These are phyloP conservation scores for Nothura maculosa DNA, from an alignment of 2,797 vertebrate genomes.

Conservation along the genomic window DNA sequence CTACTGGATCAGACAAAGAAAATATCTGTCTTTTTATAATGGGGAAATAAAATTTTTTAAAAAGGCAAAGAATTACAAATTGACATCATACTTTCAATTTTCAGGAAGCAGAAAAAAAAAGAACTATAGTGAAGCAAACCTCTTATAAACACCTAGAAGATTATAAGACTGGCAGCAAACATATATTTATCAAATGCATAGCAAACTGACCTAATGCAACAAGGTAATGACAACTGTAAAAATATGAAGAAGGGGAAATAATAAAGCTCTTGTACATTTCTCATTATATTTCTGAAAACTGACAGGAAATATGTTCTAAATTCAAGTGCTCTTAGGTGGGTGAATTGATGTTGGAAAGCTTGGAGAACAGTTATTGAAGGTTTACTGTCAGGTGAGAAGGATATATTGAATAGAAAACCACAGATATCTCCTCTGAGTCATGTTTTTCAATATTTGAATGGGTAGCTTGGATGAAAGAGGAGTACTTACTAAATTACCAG, in stretches of 20 bases:
- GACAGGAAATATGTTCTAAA: not conserved
- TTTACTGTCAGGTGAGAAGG: not conserved
- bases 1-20: not conserved
- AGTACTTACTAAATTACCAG: not conserved
- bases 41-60: not conserved
- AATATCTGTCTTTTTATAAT: not conserved
- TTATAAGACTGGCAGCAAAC: not conserved
- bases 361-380: not conserved
- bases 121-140: not conserved
- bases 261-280: not conserved
- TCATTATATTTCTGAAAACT: not conserved
- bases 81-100: not conserved
- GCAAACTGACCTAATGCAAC: not conserved
- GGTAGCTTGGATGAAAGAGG: not conserved
- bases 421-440: rapidly evolving
- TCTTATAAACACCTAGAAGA: not conserved
- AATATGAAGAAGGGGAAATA: not conserved
- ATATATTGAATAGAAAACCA: not conserved
- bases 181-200: not conserved
- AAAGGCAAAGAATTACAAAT: not conserved
- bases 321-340: not conserved
- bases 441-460: not conserved
- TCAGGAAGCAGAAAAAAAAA: not conserved
- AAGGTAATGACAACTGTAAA: not conserved
- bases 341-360: not conserved